phyloP scores from a whole-genome alignment of 1,140 invertebrate species.

The Odontomachus brunneus region DNA sequence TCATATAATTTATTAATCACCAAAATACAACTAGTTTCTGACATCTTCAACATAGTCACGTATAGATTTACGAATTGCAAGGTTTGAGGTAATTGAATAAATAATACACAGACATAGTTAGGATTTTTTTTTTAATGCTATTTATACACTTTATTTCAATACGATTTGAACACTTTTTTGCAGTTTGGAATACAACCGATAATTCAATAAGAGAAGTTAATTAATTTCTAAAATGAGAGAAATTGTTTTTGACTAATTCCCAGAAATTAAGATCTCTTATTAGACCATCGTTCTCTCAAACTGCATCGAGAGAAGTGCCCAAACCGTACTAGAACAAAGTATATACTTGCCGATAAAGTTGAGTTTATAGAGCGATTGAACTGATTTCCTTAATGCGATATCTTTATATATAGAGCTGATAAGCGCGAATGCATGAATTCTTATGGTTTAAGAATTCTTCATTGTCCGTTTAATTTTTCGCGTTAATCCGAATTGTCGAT shows the following conservation, averaged over 20 bases:
- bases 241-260: too few species aligned
- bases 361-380: not conserved
- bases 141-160: too few species aligned
- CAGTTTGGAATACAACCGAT: too few species aligned
- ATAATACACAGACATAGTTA: not conserved
- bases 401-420: not conserved
- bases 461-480: slow-evolving; percentile 2
- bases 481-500: not conserved
- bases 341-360: slow-evolving; percentile 8
- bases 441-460: slow-evolving; percentile 7
- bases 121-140: not conserved
- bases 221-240: too few species aligned
- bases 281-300: too few species aligned
- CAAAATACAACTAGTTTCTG: slow-evolving; percentile 18
- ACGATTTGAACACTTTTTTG: too few species aligned
- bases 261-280: too few species aligned
- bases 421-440: slow-evolving; percentile 17
- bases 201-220: too few species aligned
- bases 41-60: slow-evolving; percentile 15
- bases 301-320: too few species aligned
- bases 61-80: slow-evolving; percentile 4
- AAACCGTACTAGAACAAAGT: too few species aligned
- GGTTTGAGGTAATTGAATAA: slow-evolving; percentile 20
- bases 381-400: not conserved
- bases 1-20: slow-evolving; percentile 14